phyloP scores from a whole-genome alignment of 2,888 invertebrate species.

The Phorcus lineatus region DNA sequence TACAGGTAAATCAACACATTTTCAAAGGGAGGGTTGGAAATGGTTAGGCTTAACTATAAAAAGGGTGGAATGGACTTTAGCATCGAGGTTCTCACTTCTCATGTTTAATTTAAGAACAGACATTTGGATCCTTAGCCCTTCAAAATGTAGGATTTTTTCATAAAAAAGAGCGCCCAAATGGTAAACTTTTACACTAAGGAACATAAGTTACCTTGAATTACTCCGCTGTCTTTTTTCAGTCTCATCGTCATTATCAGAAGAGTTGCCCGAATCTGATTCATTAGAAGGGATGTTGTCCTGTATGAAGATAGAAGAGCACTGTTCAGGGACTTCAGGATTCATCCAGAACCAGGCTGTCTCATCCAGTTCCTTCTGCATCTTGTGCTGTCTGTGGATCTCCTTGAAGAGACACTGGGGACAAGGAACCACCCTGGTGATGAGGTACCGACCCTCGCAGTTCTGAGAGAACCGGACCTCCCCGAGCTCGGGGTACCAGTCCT shows the following conservation, averaged over 20 bases:
- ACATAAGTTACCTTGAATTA: too few species aligned
- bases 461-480: slow-evolving; percentile 93
- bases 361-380: not conserved
- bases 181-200: too few species aligned
- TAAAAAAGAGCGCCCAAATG: too few species aligned
- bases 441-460: slow-evolving; percentile 94
- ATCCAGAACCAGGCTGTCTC: slow-evolving; percentile 41
- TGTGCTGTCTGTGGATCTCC: slow-evolving; percentile 40
- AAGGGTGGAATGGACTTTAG: too few species aligned
- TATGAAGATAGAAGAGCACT: slow-evolving; percentile 33
- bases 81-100: too few species aligned
- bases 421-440: slow-evolving; percentile 94
- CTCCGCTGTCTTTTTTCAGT: not conserved
- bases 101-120: too few species aligned
- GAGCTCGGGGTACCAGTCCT: slow-evolving; percentile 94
- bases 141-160: too few species aligned
- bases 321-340: slow-evolving; percentile 38
- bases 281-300: not conserved
- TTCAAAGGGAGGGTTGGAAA: too few species aligned
- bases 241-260: not conserved
- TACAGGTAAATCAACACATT: too few species aligned
- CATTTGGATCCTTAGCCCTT: too few species aligned
- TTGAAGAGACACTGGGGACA: slow-evolving; percentile 89
- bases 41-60: too few species aligned
- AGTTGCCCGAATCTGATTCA: not conserved